phyloP scores from a whole-genome alignment of 2,797 vertebrate species.

The Acridotheres tristis region DNA sequence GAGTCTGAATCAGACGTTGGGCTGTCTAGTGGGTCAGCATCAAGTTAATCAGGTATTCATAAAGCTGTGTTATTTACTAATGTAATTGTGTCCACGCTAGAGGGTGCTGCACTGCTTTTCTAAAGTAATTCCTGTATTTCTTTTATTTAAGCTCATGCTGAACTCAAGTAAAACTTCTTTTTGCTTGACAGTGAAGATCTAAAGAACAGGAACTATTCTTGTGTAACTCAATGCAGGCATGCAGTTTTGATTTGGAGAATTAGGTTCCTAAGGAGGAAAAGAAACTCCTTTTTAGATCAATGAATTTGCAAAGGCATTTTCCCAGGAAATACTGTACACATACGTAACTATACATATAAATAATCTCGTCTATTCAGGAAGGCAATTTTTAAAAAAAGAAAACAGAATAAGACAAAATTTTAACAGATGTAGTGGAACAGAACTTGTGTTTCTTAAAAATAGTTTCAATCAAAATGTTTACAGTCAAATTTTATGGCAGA shows the following conservation, averaged over 20 bases:
- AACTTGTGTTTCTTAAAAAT: background rate
- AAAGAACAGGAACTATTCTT: background rate
- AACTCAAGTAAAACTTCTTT: background rate
- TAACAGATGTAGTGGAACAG: background rate
- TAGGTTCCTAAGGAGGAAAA: background rate
- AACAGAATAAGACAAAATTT: background rate
- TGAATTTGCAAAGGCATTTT: background rate
- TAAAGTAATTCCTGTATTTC: background rate
- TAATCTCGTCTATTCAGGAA: background rate
- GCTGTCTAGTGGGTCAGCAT: background rate
- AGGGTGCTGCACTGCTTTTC: conserved; percentile 46
- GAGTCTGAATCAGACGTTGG: background rate
- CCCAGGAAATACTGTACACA: background rate
- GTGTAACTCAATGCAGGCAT: background rate
- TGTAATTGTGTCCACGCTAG: background rate
- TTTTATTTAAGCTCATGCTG: background rate
- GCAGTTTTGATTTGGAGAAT: background rate
- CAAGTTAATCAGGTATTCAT: background rate
- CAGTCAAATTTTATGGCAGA: background rate
- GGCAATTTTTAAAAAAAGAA: background rate
- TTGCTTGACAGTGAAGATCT: background rate
- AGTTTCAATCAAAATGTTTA: background rate
- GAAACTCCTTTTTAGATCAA: background rate
- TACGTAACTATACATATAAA: background rate
- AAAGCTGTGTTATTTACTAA: background rate